Percentiles rank a stretch among this genome's conserved stretches.
phyloP scores from a whole-genome alignment of 37 sponge, comb jelly and placozoan species.

The Hormiphora californensis region DNA sequence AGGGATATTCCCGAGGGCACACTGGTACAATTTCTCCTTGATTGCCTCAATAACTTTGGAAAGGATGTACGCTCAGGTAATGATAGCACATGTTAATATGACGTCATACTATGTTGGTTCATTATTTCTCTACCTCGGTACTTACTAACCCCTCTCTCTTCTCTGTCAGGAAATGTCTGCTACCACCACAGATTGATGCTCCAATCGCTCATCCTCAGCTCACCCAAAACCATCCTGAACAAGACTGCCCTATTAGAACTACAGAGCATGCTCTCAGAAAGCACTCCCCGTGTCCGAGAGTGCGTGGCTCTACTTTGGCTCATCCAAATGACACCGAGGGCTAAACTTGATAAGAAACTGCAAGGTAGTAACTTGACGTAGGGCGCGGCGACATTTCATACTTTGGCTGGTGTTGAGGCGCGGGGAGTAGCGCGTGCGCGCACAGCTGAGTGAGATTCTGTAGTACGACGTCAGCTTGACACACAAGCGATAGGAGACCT shows the following conservation, averaged over 20 bases:
- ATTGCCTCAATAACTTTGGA: not conserved
- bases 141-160: not conserved
- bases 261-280: not conserved
- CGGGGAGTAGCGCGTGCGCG: too few relatives aligned
- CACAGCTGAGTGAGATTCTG: too few relatives aligned
- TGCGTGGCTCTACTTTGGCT: conserved; percentile 39
- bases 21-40: not conserved
- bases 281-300: not conserved
- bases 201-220: not conserved
- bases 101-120: not conserved
- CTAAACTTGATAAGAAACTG: conserved; percentile 33
- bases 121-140: not conserved
- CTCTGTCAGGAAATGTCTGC: not conserved
- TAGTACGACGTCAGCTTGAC: too few relatives aligned
- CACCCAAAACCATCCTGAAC: not conserved
- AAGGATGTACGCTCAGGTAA: not conserved
- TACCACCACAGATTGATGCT: conserved; percentile 34
- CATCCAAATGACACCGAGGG: not conserved
- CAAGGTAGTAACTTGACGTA: too few relatives aligned
- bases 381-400: too few relatives aligned
- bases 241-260: not conserved
- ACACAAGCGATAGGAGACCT: too few relatives aligned
- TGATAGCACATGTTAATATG: not conserved
- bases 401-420: too few relatives aligned
- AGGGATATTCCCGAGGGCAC: conserved; percentile 1